These are phyloP conservation scores for Odobenus rosmarus DNA, from an alignment of 2,113 vertebrate genomes.

Conservation along the genomic window DNA sequence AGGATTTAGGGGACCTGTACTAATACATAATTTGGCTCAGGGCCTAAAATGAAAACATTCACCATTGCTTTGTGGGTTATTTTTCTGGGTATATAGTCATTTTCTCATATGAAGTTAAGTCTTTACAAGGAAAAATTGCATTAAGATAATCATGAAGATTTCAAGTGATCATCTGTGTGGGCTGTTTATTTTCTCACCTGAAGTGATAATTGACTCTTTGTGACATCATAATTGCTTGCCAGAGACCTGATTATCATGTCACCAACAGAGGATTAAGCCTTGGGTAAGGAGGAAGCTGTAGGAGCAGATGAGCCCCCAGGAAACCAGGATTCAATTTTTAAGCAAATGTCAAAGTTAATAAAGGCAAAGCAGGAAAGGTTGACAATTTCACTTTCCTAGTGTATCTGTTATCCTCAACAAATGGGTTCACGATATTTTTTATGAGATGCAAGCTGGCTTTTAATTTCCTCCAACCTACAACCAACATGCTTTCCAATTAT, in stretches of 20 bases:
- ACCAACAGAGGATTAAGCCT: conserved; percentile 75
- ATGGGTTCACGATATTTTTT: conserved; percentile 54
- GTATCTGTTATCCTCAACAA: conserved; percentile 48
- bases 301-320: conserved; percentile 65
- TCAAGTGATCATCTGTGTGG: conserved; percentile 70
- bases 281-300: conserved; percentile 48
- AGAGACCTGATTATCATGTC: conserved; percentile 76
- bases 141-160: conserved; percentile 74
- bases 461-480: conserved; percentile 40
- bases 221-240: conserved; percentile 79
- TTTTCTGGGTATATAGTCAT: neutral
- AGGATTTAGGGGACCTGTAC: neutral
- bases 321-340: conserved; percentile 60
- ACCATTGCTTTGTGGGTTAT: neutral
- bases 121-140: conserved; percentile 74
- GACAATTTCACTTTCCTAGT: conserved; percentile 55
- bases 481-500: neutral
- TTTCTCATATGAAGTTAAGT: conserved; percentile 61
- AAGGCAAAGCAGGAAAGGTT: conserved; percentile 40
- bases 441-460: conserved; percentile 69
- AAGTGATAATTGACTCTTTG: conserved; percentile 70
- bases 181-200: conserved; percentile 76
- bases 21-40: neutral
- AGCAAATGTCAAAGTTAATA: conserved; percentile 74
- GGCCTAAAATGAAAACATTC: neutral